Evolutionary conservation across 2,113 vertebrate species (phyloP).

Genomic region (Pithys albifrons): DNA sequence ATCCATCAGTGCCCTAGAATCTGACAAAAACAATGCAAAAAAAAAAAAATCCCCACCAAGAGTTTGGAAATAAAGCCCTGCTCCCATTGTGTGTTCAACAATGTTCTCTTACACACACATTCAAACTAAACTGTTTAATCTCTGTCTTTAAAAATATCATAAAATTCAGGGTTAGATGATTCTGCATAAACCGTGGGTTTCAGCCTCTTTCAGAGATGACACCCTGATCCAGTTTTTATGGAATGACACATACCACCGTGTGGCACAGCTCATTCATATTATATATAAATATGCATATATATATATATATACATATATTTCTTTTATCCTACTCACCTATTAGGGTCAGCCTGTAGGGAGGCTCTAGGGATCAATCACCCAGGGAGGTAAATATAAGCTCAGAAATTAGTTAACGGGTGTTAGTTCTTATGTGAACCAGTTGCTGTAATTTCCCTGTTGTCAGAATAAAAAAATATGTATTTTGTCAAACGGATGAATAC

Average conservation of each 20-base stretch:
- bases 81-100: background rate
- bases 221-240: background rate
- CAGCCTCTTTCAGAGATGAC: background rate
- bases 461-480: background rate
- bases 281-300: background rate
- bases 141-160: background rate
- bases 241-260: background rate
- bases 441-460: background rate
- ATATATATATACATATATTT: background rate
- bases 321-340: background rate
- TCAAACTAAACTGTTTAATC: background rate
- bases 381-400: background rate
- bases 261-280: background rate
- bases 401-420: background rate
- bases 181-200: rapidly evolving
- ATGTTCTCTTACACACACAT: background rate
- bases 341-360: background rate
- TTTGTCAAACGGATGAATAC: background rate
- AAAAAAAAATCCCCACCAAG: background rate
- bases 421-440: background rate
- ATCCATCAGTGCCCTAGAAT: background rate
- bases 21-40: background rate
- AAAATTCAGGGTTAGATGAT: background rate
- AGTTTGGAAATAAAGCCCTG: background rate
- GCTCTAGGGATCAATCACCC: background rate